A percentile compares a stretch with the other conserved stretches of the same genome.
phyloP scores from a whole-genome alignment of 2,113 vertebrate species.

The Dasyornis broadbenti region DNA sequence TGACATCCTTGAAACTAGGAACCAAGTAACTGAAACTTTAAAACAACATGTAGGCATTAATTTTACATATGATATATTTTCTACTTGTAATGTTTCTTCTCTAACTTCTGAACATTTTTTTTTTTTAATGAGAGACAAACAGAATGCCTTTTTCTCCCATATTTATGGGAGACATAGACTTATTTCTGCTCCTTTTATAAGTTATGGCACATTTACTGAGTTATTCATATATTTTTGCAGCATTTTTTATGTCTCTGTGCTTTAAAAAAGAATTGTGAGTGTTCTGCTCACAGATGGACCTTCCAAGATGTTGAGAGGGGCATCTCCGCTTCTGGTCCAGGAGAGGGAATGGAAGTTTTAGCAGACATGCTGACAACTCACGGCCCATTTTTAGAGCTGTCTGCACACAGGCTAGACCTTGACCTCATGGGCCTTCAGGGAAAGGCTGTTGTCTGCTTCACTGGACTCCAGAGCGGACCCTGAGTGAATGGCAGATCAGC shows the following conservation, averaged over 20 bases:
- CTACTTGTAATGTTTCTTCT: background rate
- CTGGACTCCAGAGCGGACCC: accelerated
- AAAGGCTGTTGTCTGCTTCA: background rate
- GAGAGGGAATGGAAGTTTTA: background rate
- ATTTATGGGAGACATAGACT: background rate
- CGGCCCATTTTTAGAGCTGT: background rate
- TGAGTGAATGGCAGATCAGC: background rate
- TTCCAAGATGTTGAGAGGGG: background rate
- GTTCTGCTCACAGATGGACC: background rate
- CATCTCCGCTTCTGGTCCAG: background rate
- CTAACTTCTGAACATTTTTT: background rate
- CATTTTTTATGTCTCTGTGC: background rate
- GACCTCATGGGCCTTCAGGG: background rate
- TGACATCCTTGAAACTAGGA: background rate
- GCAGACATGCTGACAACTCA: too few species aligned
- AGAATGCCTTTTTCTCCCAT: background rate
- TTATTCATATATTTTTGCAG: background rate
- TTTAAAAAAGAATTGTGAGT: background rate
- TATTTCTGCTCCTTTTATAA: background rate
- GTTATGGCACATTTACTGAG: background rate
- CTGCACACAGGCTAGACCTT: background rate
- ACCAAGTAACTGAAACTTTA: background rate
- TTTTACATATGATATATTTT: background rate
- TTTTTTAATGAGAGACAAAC: background rate
- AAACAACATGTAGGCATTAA: background rate